phyloP scores from a whole-genome alignment of 2,888 invertebrate genomes.

The Schizotus pectinicornis region DNA sequence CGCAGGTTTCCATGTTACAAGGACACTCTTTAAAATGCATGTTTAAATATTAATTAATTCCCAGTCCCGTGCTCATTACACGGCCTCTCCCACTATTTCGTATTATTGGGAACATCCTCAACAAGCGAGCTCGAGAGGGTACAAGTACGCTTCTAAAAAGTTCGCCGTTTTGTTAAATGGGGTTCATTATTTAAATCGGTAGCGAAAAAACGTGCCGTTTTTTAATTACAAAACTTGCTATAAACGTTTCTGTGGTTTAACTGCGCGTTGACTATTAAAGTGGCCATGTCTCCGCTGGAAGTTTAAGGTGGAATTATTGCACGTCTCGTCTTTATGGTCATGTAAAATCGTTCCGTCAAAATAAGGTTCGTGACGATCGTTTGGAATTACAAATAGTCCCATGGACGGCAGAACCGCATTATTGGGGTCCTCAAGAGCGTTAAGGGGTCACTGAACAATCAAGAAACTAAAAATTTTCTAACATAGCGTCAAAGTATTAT shows the following conservation, averaged over 20 bases:
- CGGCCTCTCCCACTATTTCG: not conserved
- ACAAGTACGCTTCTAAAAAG: too few species aligned
- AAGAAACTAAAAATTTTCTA: too few species aligned
- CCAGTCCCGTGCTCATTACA: not conserved
- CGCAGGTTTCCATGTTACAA: not conserved
- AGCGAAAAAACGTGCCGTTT: too few species aligned
- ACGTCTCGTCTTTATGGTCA: too few species aligned
- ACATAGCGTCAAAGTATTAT: too few species aligned
- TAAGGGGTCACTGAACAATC: slow-evolving; percentile 32
- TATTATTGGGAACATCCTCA: not conserved
- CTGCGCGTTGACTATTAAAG: not conserved
- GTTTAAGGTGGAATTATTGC: too few species aligned
- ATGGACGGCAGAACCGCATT: slow-evolving; percentile 50
- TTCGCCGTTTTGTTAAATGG: too few species aligned
- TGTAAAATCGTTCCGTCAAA: slow-evolving; percentile 71
- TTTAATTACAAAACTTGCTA: too few species aligned
- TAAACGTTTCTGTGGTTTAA: too few species aligned
- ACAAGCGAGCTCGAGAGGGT: too few species aligned
- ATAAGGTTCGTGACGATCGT: slow-evolving; percentile 64
- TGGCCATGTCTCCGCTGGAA: not conserved
- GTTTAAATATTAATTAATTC: not conserved
- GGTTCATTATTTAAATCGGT: too few species aligned
- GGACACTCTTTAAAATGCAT: not conserved
- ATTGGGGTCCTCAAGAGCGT: slow-evolving; percentile 53
- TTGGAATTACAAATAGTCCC: slow-evolving; percentile 44